Conservation (phyloP, 2,797 vertebrate species). For the Orientallactaga sibirica region DNA sequence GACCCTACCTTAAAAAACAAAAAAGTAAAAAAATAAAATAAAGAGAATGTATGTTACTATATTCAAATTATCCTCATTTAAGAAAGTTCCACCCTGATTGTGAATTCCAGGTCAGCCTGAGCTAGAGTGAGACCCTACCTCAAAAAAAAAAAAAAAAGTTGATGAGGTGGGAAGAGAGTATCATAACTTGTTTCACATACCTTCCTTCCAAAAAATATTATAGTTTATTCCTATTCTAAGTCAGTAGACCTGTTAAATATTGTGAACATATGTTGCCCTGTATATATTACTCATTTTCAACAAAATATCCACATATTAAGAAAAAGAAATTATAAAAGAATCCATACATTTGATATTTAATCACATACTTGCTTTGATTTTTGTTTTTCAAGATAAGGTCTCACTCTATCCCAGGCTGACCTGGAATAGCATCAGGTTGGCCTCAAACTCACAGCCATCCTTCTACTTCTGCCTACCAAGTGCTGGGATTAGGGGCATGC, state of each 20-base stretch:
- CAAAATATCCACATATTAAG: slow-evolving; percentile 18
- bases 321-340: not conserved
- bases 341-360: not conserved
- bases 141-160: not conserved
- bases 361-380: not conserved
- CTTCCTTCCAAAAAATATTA: slow-evolving; percentile 11
- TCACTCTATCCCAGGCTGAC: too few species aligned
- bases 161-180: not conserved
- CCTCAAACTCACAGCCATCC: too few species aligned
- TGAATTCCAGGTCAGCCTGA: too few species aligned
- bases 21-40: not conserved
- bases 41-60: not conserved
- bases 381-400: too few species aligned
- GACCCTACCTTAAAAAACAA: too few species aligned
- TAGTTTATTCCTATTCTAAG: not conserved
- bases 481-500: too few species aligned
- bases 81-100: not conserved
- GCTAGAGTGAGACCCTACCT: too few species aligned
- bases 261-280: slow-evolving; percentile 22
- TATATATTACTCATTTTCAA: slow-evolving; percentile 30
- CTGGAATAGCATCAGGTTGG: too few species aligned
- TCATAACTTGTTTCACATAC: not conserved
- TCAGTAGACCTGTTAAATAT: not conserved
- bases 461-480: too few species aligned
- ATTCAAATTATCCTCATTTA: slow-evolving; percentile 11